Evolutionary conservation across 2,888 invertebrate genomes (phyloP).

Genomic region (Spicauda simplicius): DNA sequence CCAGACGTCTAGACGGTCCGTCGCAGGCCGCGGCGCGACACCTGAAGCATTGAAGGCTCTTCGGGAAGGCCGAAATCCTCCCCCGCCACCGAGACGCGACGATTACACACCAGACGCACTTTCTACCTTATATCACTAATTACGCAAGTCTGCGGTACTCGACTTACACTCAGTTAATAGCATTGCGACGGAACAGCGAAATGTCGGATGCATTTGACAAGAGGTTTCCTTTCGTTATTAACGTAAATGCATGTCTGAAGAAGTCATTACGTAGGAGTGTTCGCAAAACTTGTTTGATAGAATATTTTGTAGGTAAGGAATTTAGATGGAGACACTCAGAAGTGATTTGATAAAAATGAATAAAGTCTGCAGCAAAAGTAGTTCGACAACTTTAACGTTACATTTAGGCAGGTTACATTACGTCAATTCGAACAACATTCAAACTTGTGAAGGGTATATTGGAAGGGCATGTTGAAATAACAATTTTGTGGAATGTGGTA

Average conservation of each 20-base stretch:
- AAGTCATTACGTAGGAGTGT: neutral
- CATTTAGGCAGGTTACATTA: constrained; percentile 1
- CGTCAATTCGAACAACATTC: constrained; percentile 1
- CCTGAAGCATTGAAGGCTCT: constrained; percentile 62
- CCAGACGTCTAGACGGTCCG: constrained; percentile 72
- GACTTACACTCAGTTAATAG: constrained; percentile 32
- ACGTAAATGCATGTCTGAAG: constrained; percentile 18
- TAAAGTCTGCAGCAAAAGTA: neutral
- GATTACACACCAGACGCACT: constrained; percentile 36
- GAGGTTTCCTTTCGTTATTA: constrained; percentile 26
- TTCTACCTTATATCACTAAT: constrained; percentile 38
- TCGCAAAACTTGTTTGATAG: neutral
- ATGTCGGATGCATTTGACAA: constrained; percentile 30
- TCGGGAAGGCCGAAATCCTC: constrained; percentile 40
- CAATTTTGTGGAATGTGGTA: neutral
- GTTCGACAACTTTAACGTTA: neutral
- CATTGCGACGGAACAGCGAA: constrained; percentile 29
- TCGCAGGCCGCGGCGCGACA: constrained; percentile 49
- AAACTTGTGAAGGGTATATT: constrained; percentile 39
- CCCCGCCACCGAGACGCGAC: constrained; percentile 28
- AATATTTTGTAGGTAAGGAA: neutral
- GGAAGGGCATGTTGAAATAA: constrained; percentile 41
- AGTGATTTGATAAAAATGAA: neutral
- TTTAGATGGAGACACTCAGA: neutral
- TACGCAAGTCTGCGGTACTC: constrained; percentile 32